Conservation (phyloP, 2,888 invertebrate species). For the Agrochola circellaris region DNA sequence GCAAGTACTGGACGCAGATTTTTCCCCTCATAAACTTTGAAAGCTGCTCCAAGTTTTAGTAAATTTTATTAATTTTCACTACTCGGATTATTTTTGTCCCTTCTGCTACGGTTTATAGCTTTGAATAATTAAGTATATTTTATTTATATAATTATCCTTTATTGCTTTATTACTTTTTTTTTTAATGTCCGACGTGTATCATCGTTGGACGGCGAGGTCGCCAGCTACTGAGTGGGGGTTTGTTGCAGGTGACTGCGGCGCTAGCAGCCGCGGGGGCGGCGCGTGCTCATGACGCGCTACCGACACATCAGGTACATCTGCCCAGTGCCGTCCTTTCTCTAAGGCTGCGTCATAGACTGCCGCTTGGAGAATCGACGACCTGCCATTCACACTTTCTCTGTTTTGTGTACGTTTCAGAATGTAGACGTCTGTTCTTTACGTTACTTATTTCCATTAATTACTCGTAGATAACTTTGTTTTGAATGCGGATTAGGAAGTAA, state of each 20-base stretch:
- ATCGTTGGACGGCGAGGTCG: not conserved
- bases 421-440: not conserved
- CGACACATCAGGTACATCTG: slow-evolving; percentile 67
- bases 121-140: not conserved
- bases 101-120: not conserved
- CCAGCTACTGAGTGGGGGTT: slow-evolving; percentile 52
- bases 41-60: not conserved
- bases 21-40: not conserved
- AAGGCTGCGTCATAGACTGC: not conserved
- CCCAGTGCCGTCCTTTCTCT: slow-evolving; percentile 4
- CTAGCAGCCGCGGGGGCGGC: slow-evolving; percentile 65
- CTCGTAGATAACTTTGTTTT: not conserved
- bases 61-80: not conserved
- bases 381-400: not conserved
- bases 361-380: slow-evolving; percentile 15
- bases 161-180: no score
- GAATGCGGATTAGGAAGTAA: not conserved
- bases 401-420: not conserved
- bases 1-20: not conserved
- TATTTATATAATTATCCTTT: no score
- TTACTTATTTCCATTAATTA: not conserved
- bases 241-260: slow-evolving; percentile 76
- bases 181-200: not conserved
- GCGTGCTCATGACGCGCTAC: slow-evolving; percentile 79
- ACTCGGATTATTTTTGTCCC: not conserved